Conservation (phyloP, 2,113 vertebrate genomes). For the Eulacestoma nigropectus region DNA sequence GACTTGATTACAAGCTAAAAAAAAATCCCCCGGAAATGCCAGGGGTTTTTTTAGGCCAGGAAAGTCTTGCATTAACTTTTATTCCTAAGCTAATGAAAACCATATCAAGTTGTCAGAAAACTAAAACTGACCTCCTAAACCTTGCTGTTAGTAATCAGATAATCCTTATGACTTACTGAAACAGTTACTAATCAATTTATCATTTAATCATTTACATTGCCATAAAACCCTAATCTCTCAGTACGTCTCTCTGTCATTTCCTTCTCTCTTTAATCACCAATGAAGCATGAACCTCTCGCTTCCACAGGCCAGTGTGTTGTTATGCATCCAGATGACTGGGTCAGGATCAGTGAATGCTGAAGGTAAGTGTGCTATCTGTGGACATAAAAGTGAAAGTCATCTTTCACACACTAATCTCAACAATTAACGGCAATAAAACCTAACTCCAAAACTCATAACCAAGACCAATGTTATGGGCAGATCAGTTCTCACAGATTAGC, state of each 20-base stretch:
- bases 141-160: not conserved
- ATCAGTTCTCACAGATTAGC: not conserved
- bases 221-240: not conserved
- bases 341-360: not conserved
- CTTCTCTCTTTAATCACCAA: not conserved
- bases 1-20: not conserved
- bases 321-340: not conserved
- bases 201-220: not conserved
- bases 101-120: not conserved
- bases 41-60: not conserved
- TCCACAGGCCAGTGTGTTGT: not conserved
- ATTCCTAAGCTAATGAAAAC: not conserved
- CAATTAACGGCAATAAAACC: not conserved
- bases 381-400: not conserved
- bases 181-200: not conserved
- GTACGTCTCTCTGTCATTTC: not conserved
- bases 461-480: not conserved
- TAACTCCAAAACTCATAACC: not conserved
- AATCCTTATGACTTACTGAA: not conserved
- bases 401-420: not conserved
- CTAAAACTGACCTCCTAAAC: not conserved
- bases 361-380: not conserved
- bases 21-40: not conserved
- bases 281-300: rapidly evolving
- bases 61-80: not conserved